These are phyloP conservation scores for Jaculus jaculus DNA, from an alignment of 2,113 vertebrate genomes.

Conservation along the genomic window DNA sequence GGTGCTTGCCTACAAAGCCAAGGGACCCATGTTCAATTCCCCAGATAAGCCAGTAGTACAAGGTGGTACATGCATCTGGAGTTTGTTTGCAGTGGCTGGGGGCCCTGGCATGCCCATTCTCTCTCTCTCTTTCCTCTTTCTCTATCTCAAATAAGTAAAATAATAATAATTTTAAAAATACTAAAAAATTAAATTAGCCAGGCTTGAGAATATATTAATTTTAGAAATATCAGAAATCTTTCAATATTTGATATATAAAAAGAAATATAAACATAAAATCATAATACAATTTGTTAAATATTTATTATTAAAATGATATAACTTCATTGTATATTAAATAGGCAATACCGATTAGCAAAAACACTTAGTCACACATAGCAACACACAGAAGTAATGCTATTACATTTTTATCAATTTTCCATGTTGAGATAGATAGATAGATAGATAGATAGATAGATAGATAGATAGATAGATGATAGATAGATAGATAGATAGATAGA, in stretches of 20 bases:
- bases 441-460: too few relatives aligned
- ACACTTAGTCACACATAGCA: background rate
- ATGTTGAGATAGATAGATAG: too few relatives aligned
- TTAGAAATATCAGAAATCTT: constrained; percentile 15
- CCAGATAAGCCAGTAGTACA: too few relatives aligned
- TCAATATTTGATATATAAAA: background rate
- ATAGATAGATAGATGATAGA: too few relatives aligned
- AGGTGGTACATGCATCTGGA: too few relatives aligned
- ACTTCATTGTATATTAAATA: constrained; percentile 2
- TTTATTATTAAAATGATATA: background rate
- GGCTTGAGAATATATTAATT: background rate
- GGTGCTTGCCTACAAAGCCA: too few relatives aligned
- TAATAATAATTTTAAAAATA: constrained; percentile 3
- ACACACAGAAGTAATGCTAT: background rate
- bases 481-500: too few relatives aligned
- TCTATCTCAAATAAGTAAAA: background rate
- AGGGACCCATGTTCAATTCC: too few relatives aligned
- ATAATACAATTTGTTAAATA: background rate
- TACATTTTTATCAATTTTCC: constrained; percentile 27
- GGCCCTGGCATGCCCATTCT: too few relatives aligned
- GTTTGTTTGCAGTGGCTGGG: too few relatives aligned
- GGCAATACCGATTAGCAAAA: background rate
- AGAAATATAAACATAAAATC: background rate
- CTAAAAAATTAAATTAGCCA: constrained; percentile 23
- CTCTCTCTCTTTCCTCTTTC: too few relatives aligned